phyloP scores from a whole-genome alignment of 2,113 vertebrate genomes.

The Ariopsis seemanni region DNA sequence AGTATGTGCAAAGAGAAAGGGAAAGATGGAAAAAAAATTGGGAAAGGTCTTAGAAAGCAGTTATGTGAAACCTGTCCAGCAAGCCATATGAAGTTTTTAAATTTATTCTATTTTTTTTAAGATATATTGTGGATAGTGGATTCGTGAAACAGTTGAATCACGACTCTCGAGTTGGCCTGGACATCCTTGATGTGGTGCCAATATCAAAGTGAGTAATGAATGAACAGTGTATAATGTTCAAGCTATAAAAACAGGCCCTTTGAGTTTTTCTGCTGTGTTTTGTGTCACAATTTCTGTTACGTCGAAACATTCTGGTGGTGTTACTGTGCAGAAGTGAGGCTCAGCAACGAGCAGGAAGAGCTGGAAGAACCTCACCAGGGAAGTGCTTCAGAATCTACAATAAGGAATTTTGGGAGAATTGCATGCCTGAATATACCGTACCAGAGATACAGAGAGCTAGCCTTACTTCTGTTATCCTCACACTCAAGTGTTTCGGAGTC shows the following conservation, averaged over 20 bases:
- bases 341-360: conserved; percentile 86
- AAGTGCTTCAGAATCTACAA: conserved; percentile 88
- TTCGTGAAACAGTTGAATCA: conserved; percentile 98
- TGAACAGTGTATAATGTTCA: background rate
- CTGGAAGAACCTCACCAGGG: conserved; percentile 86
- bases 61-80: background rate
- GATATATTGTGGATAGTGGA: conserved; percentile 93
- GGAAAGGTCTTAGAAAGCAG: background rate
- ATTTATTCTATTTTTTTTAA: conserved; percentile 50
- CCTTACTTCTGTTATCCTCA: conserved; percentile 88
- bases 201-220: conserved; percentile 89
- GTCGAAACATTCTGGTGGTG: background rate
- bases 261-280: background rate
- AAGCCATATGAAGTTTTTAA: background rate
- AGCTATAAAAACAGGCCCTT: background rate
- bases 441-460: conserved; percentile 94
- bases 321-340: conserved; percentile 83
- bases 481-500: conserved; percentile 91
- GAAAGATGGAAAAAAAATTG: background rate
- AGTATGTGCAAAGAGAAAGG: background rate
- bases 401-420: conserved; percentile 90
- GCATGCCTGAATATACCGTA: conserved; percentile 91
- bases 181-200: conserved; percentile 92
- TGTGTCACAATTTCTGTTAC: background rate
- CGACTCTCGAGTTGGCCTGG: conserved; percentile 90